These are phyloP conservation scores for Phengaris arion DNA, from an alignment of 2,888 invertebrate species.

Conservation along the genomic window DNA sequence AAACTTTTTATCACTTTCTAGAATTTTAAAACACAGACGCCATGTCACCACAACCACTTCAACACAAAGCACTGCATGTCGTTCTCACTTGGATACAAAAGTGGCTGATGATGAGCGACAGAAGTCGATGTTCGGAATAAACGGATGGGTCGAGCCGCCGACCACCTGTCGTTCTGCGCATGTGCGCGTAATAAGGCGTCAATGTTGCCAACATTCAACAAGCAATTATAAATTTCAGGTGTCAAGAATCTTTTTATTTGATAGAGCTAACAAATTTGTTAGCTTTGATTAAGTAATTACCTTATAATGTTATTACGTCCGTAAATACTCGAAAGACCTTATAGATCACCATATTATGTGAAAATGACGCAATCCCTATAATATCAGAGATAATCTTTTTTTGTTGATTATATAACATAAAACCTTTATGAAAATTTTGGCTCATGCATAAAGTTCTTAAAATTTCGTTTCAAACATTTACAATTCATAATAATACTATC, in stretches of 20 bases:
- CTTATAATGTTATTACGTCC: too few species aligned
- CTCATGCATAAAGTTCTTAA: too few species aligned
- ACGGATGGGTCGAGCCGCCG: conserved; percentile 76
- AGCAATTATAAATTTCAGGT: conserved; percentile 52
- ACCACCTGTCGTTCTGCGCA: conserved; percentile 81
- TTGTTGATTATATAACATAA: too few species aligned
- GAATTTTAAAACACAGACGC: conserved; percentile 70
- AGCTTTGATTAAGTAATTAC: too few species aligned
- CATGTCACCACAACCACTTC: conserved; percentile 78
- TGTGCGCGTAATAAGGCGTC: conserved; percentile 75
- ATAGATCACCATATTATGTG: too few species aligned
- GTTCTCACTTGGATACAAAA: conserved; percentile 77
- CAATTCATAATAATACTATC: too few species aligned
- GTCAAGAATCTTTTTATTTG: conserved; percentile 45
- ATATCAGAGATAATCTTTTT: too few species aligned
- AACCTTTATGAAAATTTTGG: too few species aligned
- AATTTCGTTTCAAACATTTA: too few species aligned
- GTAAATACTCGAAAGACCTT: too few species aligned
- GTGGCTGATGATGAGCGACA: conserved; percentile 80
- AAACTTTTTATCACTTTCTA: conserved; percentile 59
- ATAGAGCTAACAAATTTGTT: too few species aligned
- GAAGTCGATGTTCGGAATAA: conserved; percentile 78
- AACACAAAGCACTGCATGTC: conserved; percentile 78
- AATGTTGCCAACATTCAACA: conserved; percentile 61
- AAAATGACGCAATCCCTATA: too few species aligned